These are phyloP conservation scores for Peromyscus leucopus DNA, from an alignment of 2,113 vertebrate genomes.

Conservation along the genomic window DNA sequence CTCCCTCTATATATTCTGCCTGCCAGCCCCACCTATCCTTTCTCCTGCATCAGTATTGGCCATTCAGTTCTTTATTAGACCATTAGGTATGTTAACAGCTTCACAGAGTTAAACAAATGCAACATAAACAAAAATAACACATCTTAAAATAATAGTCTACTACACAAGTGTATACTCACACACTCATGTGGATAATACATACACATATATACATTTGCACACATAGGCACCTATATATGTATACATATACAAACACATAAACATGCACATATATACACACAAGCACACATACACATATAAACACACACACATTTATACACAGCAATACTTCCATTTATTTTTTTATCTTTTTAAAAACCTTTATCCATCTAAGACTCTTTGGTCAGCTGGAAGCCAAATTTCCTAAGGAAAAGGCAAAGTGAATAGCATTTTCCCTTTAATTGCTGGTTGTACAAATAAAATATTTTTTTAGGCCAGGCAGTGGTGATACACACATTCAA, in stretches of 20 bases:
- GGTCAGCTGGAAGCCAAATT: background rate
- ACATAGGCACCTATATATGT: background rate
- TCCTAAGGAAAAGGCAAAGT: constrained; percentile 13
- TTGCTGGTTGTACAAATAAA: constrained; percentile 32
- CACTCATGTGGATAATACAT: background rate
- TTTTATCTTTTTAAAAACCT: background rate
- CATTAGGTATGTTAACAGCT: no score
- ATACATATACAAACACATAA: background rate
- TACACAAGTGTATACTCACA: background rate
- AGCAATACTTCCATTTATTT: background rate
- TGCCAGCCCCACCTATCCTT: no score
- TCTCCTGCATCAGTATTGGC: no score
- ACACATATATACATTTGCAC: background rate
- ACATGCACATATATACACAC: background rate
- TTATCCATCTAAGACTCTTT: background rate
- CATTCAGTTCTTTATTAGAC: no score
- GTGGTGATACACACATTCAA: background rate
- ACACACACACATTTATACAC: background rate
- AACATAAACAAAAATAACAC: no score
- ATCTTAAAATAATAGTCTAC: no score
- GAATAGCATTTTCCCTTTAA: constrained; percentile 19
- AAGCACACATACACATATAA: background rate
- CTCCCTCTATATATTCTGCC: no score
- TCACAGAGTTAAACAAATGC: no score
- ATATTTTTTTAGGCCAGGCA: background rate